These are phyloP conservation scores for Onychorhynchus coronatus DNA, from an alignment of 2,113 vertebrate species.

Conservation along the genomic window DNA sequence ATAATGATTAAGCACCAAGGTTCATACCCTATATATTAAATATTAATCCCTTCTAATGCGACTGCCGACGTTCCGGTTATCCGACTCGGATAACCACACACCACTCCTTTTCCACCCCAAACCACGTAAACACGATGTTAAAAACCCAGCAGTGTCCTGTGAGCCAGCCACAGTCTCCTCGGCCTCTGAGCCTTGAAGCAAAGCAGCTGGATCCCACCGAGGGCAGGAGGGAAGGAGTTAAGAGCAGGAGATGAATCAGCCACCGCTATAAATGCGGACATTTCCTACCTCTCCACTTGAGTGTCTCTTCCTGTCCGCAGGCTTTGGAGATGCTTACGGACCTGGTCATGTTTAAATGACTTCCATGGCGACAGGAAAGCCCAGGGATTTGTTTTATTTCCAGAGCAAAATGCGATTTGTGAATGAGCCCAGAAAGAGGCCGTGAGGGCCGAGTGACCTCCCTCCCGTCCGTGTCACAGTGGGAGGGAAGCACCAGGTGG, in stretches of 20 bases:
- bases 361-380: not conserved
- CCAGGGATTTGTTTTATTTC: not conserved
- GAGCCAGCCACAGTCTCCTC: not conserved
- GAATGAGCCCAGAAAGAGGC: not conserved
- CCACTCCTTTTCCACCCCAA: not conserved
- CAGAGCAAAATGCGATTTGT: not conserved
- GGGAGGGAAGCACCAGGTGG: not conserved
- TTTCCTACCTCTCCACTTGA: constrained; percentile 25
- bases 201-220: not conserved
- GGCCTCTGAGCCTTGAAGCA: not conserved
- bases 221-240: constrained; percentile 2
- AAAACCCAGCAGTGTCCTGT: not conserved
- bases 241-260: constrained; percentile 21
- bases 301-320: not conserved
- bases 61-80: not conserved
- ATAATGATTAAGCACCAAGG: not conserved
- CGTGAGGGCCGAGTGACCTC: not conserved
- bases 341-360: not conserved
- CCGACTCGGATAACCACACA: not conserved
- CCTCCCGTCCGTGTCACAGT: not conserved
- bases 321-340: not conserved
- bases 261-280: not conserved
- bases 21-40: not conserved
- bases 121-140: not conserved
- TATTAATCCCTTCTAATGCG: constrained; percentile 39